Percentiles rank a stretch among this genome's conserved stretches.
phyloP scores from a whole-genome alignment of 1,140 invertebrate species.

The Drosophila navojoa region DNA sequence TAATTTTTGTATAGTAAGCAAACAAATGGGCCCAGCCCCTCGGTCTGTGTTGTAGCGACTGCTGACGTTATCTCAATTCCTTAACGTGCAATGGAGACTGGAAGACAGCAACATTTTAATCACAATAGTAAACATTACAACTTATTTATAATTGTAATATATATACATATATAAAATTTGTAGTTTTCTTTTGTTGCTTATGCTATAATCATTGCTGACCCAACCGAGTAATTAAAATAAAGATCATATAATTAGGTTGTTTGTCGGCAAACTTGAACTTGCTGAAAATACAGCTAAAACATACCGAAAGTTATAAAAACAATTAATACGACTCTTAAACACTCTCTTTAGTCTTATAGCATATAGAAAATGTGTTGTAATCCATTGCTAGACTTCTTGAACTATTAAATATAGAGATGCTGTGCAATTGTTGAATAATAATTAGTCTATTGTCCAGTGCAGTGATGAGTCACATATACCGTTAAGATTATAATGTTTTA shows the following conservation, averaged over 20 bases:
- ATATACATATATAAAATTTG: not conserved
- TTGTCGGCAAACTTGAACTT: conserved; percentile 12
- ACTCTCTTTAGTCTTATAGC: not conserved
- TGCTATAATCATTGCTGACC: not conserved
- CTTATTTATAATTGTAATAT: not conserved
- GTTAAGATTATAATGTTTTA: not conserved
- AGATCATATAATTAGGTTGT: conserved; percentile 9
- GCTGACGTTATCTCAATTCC: too few species aligned
- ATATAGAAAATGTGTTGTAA: too few species aligned
- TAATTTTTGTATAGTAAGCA: conserved; percentile 28
- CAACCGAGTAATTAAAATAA: conserved; percentile 1
- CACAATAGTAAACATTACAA: conserved; percentile 2
- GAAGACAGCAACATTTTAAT: not conserved
- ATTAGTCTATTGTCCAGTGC: not conserved
- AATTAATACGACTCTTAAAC: not conserved
- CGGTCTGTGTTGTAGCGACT: not conserved
- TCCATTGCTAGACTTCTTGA: too few species aligned
- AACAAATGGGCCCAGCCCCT: conserved; percentile 18
- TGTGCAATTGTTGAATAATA: too few species aligned
- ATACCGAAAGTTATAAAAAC: not conserved
- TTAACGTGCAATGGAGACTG: not conserved
- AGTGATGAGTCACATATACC: not conserved
- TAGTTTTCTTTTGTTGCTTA: not conserved
- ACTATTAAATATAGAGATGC: too few species aligned
- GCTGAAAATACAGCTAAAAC: not conserved